A percentile compares a stretch with the other conserved stretches of the same genome.
Evolutionary conservation across 2,113 vertebrate genomes (phyloP).

Genomic region (Callithrix jacchus): DNA sequence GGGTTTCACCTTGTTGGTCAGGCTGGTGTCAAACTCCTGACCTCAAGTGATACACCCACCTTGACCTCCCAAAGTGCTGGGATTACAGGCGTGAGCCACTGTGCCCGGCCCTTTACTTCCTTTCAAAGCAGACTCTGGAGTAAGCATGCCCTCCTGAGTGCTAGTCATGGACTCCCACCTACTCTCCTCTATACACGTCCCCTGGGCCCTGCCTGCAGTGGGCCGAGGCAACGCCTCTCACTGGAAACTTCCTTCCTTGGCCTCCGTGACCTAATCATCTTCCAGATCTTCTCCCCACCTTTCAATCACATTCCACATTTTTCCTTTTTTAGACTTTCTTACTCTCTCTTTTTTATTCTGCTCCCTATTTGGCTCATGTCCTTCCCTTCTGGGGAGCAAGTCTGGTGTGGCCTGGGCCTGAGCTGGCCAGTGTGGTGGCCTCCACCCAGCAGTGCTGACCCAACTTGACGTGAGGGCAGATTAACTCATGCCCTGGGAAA

Average conservation of each 20-base stretch:
- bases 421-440: rapidly evolving
- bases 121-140: background rate
- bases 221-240: background rate
- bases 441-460: rapidly evolving
- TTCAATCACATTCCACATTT: background rate
- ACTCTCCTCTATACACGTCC: rapidly evolving
- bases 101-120: background rate
- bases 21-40: too few species aligned
- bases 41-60: too few species aligned
- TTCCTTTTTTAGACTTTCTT: background rate
- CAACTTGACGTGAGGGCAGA: rapidly evolving
- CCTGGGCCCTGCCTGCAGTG: background rate
- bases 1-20: too few species aligned
- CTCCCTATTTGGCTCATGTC: background rate
- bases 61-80: too few species aligned
- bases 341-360: background rate
- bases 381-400: background rate
- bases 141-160: rapidly evolving
- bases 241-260: background rate
- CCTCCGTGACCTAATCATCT: background rate
- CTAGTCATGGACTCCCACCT: background rate
- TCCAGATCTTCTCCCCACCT: background rate
- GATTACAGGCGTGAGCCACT: too few species aligned
- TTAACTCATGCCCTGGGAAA: rapidly evolving
- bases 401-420: background rate